A percentile compares a stretch with the other conserved stretches of the same genome.
These are phyloP conservation scores for Bombus vancouverensis DNA, from an alignment of 1,140 invertebrate genomes.

Conservation along the genomic window DNA sequence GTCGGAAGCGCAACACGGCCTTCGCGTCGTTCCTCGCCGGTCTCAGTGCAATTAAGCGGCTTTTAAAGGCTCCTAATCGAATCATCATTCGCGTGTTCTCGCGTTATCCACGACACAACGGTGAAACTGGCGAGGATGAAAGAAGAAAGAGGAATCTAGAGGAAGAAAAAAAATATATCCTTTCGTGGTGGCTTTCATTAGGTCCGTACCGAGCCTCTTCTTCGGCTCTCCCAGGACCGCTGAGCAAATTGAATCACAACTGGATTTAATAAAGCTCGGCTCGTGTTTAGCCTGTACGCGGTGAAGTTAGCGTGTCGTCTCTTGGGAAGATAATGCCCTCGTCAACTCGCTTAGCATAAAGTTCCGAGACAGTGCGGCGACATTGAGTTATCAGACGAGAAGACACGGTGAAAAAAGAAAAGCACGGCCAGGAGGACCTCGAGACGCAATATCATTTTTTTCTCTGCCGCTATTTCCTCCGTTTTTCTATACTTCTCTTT, in stretches of 20 bases:
- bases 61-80: slow-evolving; percentile 37
- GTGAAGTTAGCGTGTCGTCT: slow-evolving; percentile 36
- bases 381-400: slow-evolving; percentile 8
- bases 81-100: slow-evolving; percentile 5
- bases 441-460: background rate
- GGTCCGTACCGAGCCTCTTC: background rate
- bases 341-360: slow-evolving; percentile 39
- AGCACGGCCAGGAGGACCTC: background rate
- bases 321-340: slow-evolving; percentile 35
- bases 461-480: background rate
- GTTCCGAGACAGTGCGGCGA: background rate
- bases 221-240: background rate
- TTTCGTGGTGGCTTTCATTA: slow-evolving; percentile 24
- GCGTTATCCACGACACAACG: background rate
- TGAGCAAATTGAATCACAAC: slow-evolving; percentile 51
- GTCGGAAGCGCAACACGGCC: background rate
- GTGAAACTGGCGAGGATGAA: no score
- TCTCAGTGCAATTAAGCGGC: slow-evolving; percentile 18
- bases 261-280: slow-evolving; percentile 60
- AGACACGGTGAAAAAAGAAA: background rate
- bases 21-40: background rate
- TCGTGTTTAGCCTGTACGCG: slow-evolving; percentile 52
- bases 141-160: background rate
- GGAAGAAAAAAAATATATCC: background rate
- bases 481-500: background rate